Base-by-base conservation (phyloP, 2,888 invertebrate species). In the Bombylius discolor region DNA sequence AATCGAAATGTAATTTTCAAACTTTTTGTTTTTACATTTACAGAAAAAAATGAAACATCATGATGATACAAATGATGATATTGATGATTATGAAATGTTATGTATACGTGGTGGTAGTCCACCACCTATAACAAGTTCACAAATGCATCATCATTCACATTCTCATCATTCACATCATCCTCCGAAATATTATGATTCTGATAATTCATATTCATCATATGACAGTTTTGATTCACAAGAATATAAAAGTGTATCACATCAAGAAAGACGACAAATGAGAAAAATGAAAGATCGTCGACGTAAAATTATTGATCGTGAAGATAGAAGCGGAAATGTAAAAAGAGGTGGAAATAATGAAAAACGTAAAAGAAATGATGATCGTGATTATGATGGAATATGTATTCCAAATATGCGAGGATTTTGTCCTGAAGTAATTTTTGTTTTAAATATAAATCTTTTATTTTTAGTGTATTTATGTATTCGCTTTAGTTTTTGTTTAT, bases 331-430 rank as follows among this genome's bases (percentile, higher is more conserved):
- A 56, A 78, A 79, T 65, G 78, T 78, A 51, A 71, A 74, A 44
- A 66, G 69, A 47, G 70, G 70, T 56, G 62, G 67, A 23, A 62
- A 70, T 34, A 73, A 69, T 13, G 64, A 71, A 53, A 70, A 73
- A 59, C 71, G 78, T 63, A 77, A 81, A 59, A 77, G 80, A 49
- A 76, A 77, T 50, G 79, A 79, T 66, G 79, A 79, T 14, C 66
- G 66, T 5, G 69, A 70, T 39, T 85, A 85, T 58, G 84, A 83
- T 61, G 82, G 82, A 23, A 81, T 89, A 60, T 93, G 93, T 69
- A 80, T 87, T 62, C 91, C 87, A 75, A 91, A 82, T 70, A 82
- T 90, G 80, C 91, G 91, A 75, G 93, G 92, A 56, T 91, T 90
- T 74, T 93, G 93, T 71, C 84, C 85, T 65, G 83, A 83, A 69